Percentiles rank a stretch among this genome's conserved stretches.
These are phyloP conservation scores for Cuniculus paca DNA, from an alignment of 2,797 vertebrate species.

Conservation along the genomic window DNA sequence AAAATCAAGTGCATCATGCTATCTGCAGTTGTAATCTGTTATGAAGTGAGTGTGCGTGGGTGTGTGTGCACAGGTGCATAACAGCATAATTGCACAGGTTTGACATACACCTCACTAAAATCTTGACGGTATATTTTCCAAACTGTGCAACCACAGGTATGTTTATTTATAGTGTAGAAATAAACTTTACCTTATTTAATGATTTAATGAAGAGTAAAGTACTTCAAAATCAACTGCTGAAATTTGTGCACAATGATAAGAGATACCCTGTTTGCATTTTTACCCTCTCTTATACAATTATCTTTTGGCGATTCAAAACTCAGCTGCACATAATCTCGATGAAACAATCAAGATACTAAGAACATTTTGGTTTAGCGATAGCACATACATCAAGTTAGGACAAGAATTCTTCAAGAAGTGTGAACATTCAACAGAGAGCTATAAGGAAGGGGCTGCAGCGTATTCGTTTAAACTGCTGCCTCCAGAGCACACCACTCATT, in stretches of 20 bases:
- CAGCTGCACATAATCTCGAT: neutral
- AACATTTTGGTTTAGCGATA: neutral
- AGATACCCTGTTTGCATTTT: neutral
- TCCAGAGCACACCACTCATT: neutral
- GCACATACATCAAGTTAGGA: neutral
- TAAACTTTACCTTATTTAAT: neutral
- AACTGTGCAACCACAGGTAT: neutral
- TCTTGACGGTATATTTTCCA: neutral
- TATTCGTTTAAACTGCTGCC: fast-evolving
- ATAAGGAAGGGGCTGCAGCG: fast-evolving
- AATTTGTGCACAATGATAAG: neutral
- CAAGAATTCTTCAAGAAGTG: neutral
- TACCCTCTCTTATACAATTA: neutral
- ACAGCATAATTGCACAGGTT: neutral
- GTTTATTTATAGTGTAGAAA: neutral
- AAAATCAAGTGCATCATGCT: neutral
- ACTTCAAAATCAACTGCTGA: neutral
- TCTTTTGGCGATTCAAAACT: neutral
- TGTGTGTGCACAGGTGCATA: fast-evolving
- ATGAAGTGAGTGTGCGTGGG: neutral
- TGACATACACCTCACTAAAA: neutral
- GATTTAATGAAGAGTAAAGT: neutral
- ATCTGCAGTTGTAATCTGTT: neutral
- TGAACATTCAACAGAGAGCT: neutral
- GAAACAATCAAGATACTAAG: neutral